Evolutionary conservation across 2,888 invertebrate species (phyloP), one percentile per base, ranked within the genome.

Genomic region (Spilarctia lutea): DNA sequence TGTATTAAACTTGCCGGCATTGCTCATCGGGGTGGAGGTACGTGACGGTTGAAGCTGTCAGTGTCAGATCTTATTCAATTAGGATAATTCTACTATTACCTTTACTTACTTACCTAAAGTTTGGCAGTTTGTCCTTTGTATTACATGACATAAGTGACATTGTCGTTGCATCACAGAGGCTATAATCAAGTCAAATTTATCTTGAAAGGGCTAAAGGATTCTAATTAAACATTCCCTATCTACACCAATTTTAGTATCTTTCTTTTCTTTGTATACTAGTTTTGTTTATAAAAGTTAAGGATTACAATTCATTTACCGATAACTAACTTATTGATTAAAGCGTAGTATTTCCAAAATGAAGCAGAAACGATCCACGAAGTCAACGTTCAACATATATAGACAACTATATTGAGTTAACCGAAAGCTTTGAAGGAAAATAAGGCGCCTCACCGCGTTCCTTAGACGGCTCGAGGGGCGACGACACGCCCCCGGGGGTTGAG

Each of bases 391-490:
- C 73, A 79, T 65, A 68, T 71, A 71, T 83, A 83, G 72, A 75
- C 83, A 80, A 78, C 60, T 83, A 85, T 87, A 87, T 79, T 39
- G 24, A 39, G 27, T 27, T 68, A 75, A 85, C 84, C 84, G 84
- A 86, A 89, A 89, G 86, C 87, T 86, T 85, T 77, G 83, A 86
- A 86, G 89, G 89, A 90, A 91, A 93, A 90, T 89, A 91, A 91
- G 89, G 87, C 89, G 87, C 88, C 89, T 91, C 88, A 86, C 83
- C 84, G 84, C 83, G 83, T 86, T 90, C 86, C 91, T 91, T 84
- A 88, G 89, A 87, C 83, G 68, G 73, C 73, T 85, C 81, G 86
- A 87, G 86, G 84, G 85, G 86, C 86, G 87, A 88, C 79, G 85
- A 86, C 89, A 90, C 93, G 93, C 94, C 94, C 91, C 87, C 80